These are phyloP conservation scores for Jordanella pulchra DNA, from an alignment of 2,797 vertebrate genomes.

Conservation along the genomic window DNA sequence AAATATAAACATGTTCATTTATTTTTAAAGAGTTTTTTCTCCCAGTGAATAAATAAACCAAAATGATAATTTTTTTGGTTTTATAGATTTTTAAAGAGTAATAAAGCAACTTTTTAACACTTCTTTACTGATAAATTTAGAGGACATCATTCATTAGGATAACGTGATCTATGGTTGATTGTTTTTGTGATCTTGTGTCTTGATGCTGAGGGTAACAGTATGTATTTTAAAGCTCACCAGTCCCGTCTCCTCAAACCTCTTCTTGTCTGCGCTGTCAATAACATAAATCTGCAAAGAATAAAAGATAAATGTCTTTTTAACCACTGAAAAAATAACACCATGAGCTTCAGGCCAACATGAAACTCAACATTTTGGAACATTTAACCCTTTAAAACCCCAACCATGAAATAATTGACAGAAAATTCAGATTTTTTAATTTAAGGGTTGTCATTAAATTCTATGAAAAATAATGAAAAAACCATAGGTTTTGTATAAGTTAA, in stretches of 20 bases:
- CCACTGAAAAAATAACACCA: neutral
- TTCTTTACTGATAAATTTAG: neutral
- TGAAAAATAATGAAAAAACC: too few relatives aligned
- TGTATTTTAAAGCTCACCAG: conserved; percentile 78
- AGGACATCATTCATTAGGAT: neutral
- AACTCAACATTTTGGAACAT: neutral
- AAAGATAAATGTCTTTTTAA: neutral
- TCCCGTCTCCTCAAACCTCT: conserved; percentile 90
- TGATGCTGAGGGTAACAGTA: neutral
- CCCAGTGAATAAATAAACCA: neutral
- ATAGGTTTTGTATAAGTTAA: too few relatives aligned
- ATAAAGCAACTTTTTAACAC: neutral
- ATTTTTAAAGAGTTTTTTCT: neutral
- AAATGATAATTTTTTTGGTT: neutral
- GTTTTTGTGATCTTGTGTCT: neutral
- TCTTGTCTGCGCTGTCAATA: conserved; percentile 91
- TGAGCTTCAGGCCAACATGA: neutral
- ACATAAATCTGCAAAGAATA: conserved; percentile 85
- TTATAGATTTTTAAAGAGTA: neutral
- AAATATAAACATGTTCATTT: neutral
- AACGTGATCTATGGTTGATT: neutral
- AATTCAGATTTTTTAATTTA: too few relatives aligned
- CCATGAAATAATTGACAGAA: too few relatives aligned
- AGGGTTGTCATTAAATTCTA: too few relatives aligned
- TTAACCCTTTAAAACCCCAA: too few relatives aligned